Evolutionary conservation across 1,140 invertebrate species (phyloP), one percentile per base, ranked within the genome.

Genomic region (Procambarus clarkii): DNA sequence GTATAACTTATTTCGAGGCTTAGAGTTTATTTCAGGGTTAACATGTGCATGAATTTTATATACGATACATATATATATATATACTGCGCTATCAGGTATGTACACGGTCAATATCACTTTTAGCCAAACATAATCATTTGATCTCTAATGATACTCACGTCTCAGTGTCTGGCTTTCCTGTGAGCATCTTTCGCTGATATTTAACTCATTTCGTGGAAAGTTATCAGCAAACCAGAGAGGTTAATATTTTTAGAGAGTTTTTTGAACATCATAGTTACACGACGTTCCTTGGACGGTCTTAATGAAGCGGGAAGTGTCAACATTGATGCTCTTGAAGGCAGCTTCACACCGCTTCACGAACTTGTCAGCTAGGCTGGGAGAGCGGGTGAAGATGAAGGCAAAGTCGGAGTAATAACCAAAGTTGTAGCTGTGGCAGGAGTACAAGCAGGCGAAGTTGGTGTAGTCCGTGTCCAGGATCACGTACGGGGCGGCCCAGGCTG

Each of bases 391-490:
- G 81, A 83, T 83, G 50, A 83, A 83, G 54, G 50, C 34, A 50
- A 83, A 83, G 15, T 83, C 81, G 24, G 48, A 58, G 21, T 83
- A 15, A 50, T 83, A 83, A 45, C 54, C 81, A 11, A 83, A 83
- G 54, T 83, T 83, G 58, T 24, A 83, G 48, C 50, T 46, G 24
- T 24, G 21, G 54, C 81, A 83, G 81, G 81, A 83, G 34, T 83
- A 45, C 4, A 83, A 4, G 81, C 81, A 83, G 48, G 81, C 81
- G 60, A 58, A 83, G 81, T 83, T 83, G 21, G n/a, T 15, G 81
- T 83, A 83, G 81, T 83, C 81, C 3, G 81, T 83, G 3, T 83
- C 81, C 21, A 83, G 60, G 81, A 83, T 83, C 15, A 64, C 58
- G 18, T 34, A 69, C 3, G 81, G 81, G 5, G 81, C 81, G 2